phyloP scores from a whole-genome alignment of 1,140 invertebrate genomes.

The Caerostris darwini region DNA sequence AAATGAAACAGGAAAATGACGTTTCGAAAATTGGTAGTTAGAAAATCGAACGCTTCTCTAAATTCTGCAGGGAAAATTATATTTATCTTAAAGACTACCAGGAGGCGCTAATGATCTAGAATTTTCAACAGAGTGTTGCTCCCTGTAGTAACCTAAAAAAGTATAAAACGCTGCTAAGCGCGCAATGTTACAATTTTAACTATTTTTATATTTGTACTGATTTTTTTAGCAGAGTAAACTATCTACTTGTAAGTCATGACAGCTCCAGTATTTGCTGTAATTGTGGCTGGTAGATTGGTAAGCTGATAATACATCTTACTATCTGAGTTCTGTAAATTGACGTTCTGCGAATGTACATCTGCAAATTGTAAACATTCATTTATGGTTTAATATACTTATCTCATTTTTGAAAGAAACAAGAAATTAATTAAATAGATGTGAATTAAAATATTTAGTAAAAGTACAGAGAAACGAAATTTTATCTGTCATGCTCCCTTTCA shows the following conservation, averaged over 20 bases:
- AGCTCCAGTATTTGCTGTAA: slow-evolving; percentile 86
- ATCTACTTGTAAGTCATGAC: slow-evolving; percentile 11
- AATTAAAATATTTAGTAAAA: neutral
- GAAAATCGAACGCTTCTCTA: too few species aligned
- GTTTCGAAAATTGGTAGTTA: too few species aligned
- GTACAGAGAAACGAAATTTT: neutral
- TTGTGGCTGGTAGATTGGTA: slow-evolving; percentile 87
- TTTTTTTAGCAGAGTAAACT: neutral
- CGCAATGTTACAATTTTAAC: too few species aligned
- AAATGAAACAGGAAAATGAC: too few species aligned
- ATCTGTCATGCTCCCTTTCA: too few species aligned
- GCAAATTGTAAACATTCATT: neutral
- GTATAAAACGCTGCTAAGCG: too few species aligned
- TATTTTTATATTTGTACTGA: too few species aligned
- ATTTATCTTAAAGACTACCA: too few species aligned
- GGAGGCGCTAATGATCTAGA: too few species aligned
- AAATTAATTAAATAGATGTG: neutral
- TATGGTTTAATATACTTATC: neutral
- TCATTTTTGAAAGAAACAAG: neutral
- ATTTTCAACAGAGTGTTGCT: too few species aligned
- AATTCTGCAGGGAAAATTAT: too few species aligned
- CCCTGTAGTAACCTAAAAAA: too few species aligned
- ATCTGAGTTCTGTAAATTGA: neutral
- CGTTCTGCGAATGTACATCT: neutral
- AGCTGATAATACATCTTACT: slow-evolving; percentile 74